phyloP scores from a whole-genome alignment of 2,888 invertebrate species.

The Eupithecia inturbata region DNA sequence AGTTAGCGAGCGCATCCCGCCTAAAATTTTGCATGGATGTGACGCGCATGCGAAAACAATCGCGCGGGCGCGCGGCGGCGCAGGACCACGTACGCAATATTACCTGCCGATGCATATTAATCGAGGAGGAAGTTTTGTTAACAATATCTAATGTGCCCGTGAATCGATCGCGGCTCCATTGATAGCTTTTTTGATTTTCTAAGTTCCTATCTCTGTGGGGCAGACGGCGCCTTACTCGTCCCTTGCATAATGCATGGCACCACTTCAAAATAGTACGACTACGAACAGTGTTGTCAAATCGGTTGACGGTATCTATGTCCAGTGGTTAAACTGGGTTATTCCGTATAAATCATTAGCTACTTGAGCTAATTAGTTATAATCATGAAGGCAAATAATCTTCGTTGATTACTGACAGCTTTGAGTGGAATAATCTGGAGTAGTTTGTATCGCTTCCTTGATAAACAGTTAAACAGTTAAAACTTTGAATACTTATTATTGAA shows the following conservation, averaged over 20 bases:
- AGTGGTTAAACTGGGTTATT: constrained; percentile 80
- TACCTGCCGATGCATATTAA: constrained; percentile 83
- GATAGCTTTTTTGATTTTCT: constrained; percentile 73
- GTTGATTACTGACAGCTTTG: constrained; percentile 68
- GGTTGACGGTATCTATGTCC: constrained; percentile 61
- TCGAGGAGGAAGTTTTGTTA: constrained; percentile 82
- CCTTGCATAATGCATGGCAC: constrained; percentile 75
- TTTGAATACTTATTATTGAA: constrained; percentile 33
- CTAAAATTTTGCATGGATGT: constrained; percentile 84
- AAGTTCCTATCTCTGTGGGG: constrained; percentile 57
- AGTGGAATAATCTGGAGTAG: constrained; percentile 70
- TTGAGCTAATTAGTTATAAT: constrained; percentile 80
- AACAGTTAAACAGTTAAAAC: constrained; percentile 51
- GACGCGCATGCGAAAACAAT: constrained; percentile 77
- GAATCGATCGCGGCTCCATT: constrained; percentile 75
- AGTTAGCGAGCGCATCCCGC: constrained; percentile 80
- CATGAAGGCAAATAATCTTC: constrained; percentile 70
- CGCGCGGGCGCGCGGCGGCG: constrained; percentile 60
- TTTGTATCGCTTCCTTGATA: constrained; percentile 60
- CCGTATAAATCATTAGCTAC: constrained; percentile 72
- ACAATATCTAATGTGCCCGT: constrained; percentile 83
- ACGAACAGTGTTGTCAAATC: constrained; percentile 50
- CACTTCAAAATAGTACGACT: constrained; percentile 56
- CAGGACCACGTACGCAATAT: constrained; percentile 75
- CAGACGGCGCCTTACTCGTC: constrained; percentile 72